Conservation (phyloP, 2,888 invertebrate genomes). For the Tipula lateralis region DNA sequence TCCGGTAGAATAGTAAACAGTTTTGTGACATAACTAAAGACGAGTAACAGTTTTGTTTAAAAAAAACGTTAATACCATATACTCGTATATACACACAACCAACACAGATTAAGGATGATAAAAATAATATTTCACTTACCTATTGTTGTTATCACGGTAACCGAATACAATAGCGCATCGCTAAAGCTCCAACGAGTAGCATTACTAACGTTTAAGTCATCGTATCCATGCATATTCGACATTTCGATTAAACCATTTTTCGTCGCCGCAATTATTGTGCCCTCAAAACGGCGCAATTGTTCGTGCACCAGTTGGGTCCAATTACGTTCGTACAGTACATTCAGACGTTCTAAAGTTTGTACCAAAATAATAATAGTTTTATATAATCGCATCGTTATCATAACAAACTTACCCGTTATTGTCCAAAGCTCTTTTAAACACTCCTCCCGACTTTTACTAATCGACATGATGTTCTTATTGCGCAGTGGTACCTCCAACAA, state of each 20-base stretch:
- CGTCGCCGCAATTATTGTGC: conserved; percentile 71
- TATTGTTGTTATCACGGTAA: conserved; percentile 84
- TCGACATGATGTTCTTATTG: conserved; percentile 58
- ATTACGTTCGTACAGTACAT: conserved; percentile 77
- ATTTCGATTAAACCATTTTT: conserved; percentile 48
- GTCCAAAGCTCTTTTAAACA: conserved; percentile 72
- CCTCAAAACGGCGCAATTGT: conserved; percentile 73
- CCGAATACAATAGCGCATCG: conserved; percentile 76
- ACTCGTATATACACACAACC: too few species aligned
- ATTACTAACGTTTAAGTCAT: conserved; percentile 39
- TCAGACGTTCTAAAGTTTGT: conserved; percentile 69
- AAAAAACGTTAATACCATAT: neutral
- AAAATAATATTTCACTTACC: conserved; percentile 54
- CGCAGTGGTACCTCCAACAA: conserved; percentile 68
- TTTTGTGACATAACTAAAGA: neutral
- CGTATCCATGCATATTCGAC: conserved; percentile 42
- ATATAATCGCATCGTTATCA: neutral
- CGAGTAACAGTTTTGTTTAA: neutral
- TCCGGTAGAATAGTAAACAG: neutral
- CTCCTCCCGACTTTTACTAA: conserved; percentile 61
- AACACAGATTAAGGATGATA: neutral
- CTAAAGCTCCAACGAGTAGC: conserved; percentile 69
- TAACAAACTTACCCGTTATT: conserved; percentile 62
- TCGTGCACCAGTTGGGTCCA: conserved; percentile 77
- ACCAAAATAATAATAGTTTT: too few species aligned